Conservation (phyloP, 1,140 invertebrate genomes). For the Drosophila parvula region DNA sequence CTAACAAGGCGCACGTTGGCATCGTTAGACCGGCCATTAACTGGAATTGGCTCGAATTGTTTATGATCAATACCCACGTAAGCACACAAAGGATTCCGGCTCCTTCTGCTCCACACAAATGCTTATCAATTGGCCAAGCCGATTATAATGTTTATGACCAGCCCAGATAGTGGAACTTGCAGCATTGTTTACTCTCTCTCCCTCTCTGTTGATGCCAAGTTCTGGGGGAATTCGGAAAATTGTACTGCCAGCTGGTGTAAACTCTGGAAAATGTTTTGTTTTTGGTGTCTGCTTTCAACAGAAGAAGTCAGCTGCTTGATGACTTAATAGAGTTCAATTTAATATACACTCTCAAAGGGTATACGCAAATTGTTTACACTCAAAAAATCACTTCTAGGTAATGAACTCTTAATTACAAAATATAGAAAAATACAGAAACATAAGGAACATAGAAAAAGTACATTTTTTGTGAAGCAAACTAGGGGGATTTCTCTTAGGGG, state of each 20-base stretch:
- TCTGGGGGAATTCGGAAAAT: not conserved
- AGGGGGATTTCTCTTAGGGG: not conserved
- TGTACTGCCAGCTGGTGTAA: constrained; percentile 8
- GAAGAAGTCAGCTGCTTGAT: not conserved
- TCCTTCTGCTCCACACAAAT: constrained; percentile 10
- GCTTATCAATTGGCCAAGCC: constrained; percentile 19
- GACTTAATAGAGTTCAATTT: constrained; percentile 4
- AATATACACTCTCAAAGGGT: not conserved
- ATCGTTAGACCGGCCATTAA: constrained; percentile 41
- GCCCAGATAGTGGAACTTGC: not conserved
- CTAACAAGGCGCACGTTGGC: constrained; percentile 46
- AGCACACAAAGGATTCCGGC: constrained; percentile 20
- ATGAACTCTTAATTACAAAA: not conserved
- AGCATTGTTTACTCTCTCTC: constrained; percentile 25
- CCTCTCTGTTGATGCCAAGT: not conserved
- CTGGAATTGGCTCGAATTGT: constrained; percentile 51
- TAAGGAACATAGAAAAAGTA: not conserved
- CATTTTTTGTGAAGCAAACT: not conserved
- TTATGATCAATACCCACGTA: constrained; percentile 31
- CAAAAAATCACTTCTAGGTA: not conserved
- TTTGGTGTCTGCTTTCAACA: not conserved
- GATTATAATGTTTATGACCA: constrained; percentile 34
- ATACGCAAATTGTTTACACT: not conserved
- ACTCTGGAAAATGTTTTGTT: constrained; percentile 5
- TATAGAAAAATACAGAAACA: not conserved